These are phyloP conservation scores for Nomada ferruginata DNA, from an alignment of 2,888 invertebrate genomes.

Conservation along the genomic window DNA sequence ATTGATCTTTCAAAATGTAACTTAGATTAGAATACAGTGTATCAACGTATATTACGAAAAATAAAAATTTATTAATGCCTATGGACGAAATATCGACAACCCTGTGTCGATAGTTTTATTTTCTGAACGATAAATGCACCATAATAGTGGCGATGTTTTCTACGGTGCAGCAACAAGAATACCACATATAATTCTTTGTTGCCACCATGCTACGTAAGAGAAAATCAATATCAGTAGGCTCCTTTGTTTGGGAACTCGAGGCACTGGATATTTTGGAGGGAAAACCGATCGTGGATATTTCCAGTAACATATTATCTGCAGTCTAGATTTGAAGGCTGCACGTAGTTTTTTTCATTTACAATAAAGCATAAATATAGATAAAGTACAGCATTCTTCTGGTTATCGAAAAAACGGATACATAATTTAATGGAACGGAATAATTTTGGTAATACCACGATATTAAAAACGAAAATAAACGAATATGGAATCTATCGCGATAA, in stretches of 20 bases:
- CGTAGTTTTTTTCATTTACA: neutral
- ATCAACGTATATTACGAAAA: neutral
- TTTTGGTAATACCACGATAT: neutral
- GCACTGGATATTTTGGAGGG: conserved; percentile 75
- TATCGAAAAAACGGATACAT: neutral
- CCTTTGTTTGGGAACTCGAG: conserved; percentile 76
- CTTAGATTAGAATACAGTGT: neutral
- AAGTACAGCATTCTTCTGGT: too few relatives aligned
- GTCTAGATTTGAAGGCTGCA: neutral
- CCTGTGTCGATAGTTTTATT: conserved; percentile 1
- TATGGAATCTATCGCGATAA: too few relatives aligned
- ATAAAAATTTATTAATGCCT: neutral
- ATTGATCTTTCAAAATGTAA: conserved; percentile 2
- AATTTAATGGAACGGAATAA: neutral
- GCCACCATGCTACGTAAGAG: conserved; percentile 73
- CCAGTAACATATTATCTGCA: neutral
- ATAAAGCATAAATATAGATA: too few relatives aligned
- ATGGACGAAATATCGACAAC: neutral
- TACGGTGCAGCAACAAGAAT: conserved; percentile 62
- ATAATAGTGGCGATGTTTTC: conserved; percentile 46
- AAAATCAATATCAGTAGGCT: conserved; percentile 81
- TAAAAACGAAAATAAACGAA: too few relatives aligned
- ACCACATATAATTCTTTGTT: conserved; percentile 77
- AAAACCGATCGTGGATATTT: conserved; percentile 56
- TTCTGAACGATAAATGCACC: neutral